Percentiles rank a stretch among this genome's conserved stretches.
These are phyloP conservation scores for Hypena proboscidalis DNA, from an alignment of 2,888 invertebrate species.

Conservation along the genomic window DNA sequence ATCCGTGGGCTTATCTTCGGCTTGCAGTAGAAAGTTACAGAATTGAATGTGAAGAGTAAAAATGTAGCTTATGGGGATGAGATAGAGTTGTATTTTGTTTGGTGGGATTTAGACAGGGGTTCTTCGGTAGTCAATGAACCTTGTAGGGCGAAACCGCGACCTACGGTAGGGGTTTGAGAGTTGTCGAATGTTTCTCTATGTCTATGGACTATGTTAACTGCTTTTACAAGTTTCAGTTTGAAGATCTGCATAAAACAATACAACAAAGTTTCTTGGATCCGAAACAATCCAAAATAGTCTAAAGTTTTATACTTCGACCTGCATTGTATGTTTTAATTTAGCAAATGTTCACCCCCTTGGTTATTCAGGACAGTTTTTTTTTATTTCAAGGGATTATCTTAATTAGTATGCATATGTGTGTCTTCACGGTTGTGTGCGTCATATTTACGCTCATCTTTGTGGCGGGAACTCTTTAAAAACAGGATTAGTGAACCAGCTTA, in stretches of 20 bases:
- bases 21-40: conserved; percentile 68
- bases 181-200: conserved; percentile 54
- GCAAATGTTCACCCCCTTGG: conserved; percentile 2
- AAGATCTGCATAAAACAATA: neutral
- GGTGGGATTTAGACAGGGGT: conserved; percentile 50
- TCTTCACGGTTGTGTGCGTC: conserved; percentile 43
- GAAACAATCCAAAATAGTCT: too few species aligned
- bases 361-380: conserved; percentile 16
- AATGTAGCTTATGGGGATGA: conserved; percentile 24
- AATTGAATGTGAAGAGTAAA: conserved; percentile 30
- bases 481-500: conserved; percentile 28
- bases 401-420: conserved; percentile 47
- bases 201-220: conserved; percentile 10
- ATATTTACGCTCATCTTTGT: conserved; percentile 47
- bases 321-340: neutral
- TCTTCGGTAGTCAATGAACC: conserved; percentile 71
- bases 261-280: neutral
- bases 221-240: neutral
- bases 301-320: too few species aligned
- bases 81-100: conserved; percentile 46
- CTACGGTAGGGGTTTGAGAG: conserved; percentile 70
- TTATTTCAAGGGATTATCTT: conserved; percentile 45
- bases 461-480: conserved; percentile 35
- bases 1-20: conserved; percentile 77
- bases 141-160: conserved; percentile 72